Percentiles rank a stretch among this genome's conserved stretches.
Evolutionary conservation across 2,113 vertebrate genomes (phyloP).

Genomic region (Cochlearius cochlearius): DNA sequence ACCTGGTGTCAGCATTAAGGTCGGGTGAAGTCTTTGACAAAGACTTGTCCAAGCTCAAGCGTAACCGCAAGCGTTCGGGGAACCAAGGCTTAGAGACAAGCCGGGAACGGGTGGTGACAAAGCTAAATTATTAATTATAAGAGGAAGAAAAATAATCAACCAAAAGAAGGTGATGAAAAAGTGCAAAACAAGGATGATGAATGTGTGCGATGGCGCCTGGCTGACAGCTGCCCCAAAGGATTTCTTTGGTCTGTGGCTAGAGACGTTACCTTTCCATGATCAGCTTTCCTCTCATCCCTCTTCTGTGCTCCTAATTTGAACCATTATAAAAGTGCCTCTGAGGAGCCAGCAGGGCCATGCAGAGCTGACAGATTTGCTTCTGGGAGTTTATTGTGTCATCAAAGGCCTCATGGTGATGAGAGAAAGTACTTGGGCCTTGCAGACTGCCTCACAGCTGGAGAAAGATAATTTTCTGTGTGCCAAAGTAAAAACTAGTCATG

Average conservation of each 20-base stretch:
- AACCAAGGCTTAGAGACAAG: constrained; percentile 85
- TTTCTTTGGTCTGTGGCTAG: constrained; percentile 21
- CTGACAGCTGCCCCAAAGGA: background rate
- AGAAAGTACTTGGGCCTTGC: constrained; percentile 1
- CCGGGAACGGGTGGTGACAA: constrained; percentile 87
- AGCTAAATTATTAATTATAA: constrained; percentile 88
- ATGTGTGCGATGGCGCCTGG: background rate
- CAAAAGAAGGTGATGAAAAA: constrained; percentile 32
- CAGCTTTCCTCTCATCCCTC: constrained; percentile 38
- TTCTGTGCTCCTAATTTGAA: constrained; percentile 28
- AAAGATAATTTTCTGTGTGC: constrained; percentile 26
- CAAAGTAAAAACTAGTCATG: constrained; percentile 3
- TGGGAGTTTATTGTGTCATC: constrained; percentile 1
- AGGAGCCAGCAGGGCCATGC: background rate
- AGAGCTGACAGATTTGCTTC: constrained; percentile 21
- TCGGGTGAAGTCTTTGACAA: constrained; percentile 98
- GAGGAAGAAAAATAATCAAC: constrained; percentile 16
- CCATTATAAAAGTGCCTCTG: constrained; percentile 62
- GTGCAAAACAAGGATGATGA: constrained; percentile 24
- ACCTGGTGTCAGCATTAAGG: constrained; percentile 91
- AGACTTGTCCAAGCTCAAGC: constrained; percentile 96
- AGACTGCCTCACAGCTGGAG: background rate
- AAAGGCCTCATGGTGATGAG: background rate
- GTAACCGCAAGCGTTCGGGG: constrained; percentile 92
- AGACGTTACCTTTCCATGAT: constrained; percentile 21